Evolutionary conservation across 2,113 vertebrate species (phyloP).

Genomic region (Sinocyclocheilus anophthalmus): DNA sequence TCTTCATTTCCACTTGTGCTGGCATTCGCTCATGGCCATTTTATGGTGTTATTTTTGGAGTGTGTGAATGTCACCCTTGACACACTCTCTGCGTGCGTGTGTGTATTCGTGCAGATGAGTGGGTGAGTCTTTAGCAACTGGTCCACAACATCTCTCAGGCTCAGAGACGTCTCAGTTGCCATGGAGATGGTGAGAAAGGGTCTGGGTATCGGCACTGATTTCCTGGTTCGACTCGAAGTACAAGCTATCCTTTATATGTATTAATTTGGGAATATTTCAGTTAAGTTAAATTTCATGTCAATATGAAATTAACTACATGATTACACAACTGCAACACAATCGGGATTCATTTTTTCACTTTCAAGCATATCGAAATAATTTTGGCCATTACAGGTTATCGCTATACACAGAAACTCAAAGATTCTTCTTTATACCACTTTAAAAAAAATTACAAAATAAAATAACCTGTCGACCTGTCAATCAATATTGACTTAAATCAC

Average conservation of each 20-base stretch:
- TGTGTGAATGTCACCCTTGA: neutral
- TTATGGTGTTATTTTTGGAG: conserved; percentile 37
- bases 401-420: neutral
- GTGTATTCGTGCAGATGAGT: conserved; percentile 19
- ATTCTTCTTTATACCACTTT: neutral
- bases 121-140: conserved; percentile 32
- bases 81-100: neutral
- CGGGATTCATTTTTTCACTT: neutral
- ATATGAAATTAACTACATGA: neutral
- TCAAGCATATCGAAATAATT: neutral
- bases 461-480: neutral
- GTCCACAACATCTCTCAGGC: conserved; percentile 39
- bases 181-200: conserved; percentile 36
- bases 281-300: neutral
- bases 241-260: neutral
- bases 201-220: conserved; percentile 1
- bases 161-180: conserved; percentile 41
- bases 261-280: neutral
- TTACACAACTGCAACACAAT: neutral
- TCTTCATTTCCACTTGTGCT: neutral
- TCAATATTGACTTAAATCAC: neutral
- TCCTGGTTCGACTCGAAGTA: neutral
- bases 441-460: neutral
- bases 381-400: neutral
- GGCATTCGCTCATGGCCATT: conserved; percentile 3